A percentile compares a stretch with the other conserved stretches of the same genome.
These are phyloP conservation scores for Meliscaeva auricollis DNA, from an alignment of 2,888 invertebrate species.

Conservation along the genomic window DNA sequence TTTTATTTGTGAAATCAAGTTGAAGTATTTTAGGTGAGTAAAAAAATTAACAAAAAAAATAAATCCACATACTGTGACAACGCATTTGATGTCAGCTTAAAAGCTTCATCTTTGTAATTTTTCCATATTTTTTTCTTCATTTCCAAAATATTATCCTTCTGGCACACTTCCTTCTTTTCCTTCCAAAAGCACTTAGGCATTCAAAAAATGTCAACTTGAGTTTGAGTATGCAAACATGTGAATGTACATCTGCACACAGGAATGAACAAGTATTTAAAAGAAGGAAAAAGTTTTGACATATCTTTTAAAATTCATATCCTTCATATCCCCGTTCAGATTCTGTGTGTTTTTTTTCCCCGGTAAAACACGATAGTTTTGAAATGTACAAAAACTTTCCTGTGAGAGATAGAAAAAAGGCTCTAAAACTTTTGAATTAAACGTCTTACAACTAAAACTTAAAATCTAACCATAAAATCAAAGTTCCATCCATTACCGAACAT, in stretches of 20 bases:
- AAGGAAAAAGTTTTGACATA: not conserved
- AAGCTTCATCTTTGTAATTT: not conserved
- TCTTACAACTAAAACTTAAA: too few species aligned
- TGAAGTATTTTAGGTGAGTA: not conserved
- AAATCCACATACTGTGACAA: slow-evolving; percentile 2
- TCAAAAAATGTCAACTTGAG: too few species aligned
- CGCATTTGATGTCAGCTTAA: slow-evolving; percentile 4
- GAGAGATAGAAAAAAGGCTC: not conserved
- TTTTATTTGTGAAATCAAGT: not conserved
- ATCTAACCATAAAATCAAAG: too few species aligned
- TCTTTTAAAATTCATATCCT: not conserved
- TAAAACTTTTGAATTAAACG: not conserved
- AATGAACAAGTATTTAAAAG: not conserved
- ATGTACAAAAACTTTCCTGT: not conserved
- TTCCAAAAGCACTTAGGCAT: not conserved
- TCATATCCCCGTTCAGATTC: not conserved
- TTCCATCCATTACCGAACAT: too few species aligned
- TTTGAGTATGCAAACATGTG: too few species aligned
- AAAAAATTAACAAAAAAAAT: not conserved
- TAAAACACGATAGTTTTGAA: not conserved
- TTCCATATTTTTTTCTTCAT: not conserved
- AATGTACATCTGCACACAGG: not conserved
- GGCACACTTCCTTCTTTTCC: not conserved
- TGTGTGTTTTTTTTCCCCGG: not conserved
- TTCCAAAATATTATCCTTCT: not conserved